Evolutionary conservation across 92 coral and sea anemone genomes (phyloP).

Genomic region (Zoanthus sansibaricus): DNA sequence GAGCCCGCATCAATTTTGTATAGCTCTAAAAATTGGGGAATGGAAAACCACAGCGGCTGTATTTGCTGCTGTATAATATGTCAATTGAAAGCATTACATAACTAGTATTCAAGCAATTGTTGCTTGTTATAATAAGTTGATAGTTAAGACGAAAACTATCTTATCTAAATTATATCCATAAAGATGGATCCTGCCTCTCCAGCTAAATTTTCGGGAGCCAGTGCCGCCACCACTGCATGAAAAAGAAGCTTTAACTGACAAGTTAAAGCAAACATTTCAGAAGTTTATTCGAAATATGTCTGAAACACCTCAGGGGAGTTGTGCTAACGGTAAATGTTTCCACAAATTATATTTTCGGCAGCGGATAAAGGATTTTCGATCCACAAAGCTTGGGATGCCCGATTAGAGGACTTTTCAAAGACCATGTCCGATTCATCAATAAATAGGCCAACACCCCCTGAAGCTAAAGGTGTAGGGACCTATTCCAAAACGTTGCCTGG

Average conservation of each 20-base stretch:
- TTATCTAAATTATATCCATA: slow-evolving; percentile 21
- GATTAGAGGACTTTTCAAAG: too few relatives aligned
- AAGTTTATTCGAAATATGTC: too few relatives aligned
- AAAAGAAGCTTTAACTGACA: slow-evolving; percentile 13
- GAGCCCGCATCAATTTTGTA: slow-evolving; percentile 18
- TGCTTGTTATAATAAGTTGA: slow-evolving; percentile 24
- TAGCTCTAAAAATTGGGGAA: slow-evolving; percentile 14
- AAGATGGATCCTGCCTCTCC: slow-evolving; percentile 11
- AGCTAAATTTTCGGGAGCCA: slow-evolving; percentile 17
- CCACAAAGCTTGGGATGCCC: too few relatives aligned
- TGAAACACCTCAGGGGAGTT: too few relatives aligned
- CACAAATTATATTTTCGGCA: too few relatives aligned
- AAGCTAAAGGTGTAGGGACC: too few relatives aligned
- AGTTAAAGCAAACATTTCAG: too few relatives aligned
- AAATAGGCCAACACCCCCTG: too few relatives aligned
- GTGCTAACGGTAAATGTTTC: too few relatives aligned
- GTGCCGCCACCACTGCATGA: slow-evolving; percentile 9
- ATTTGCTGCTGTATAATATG: slow-evolving; percentile 8
- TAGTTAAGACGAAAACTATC: slow-evolving; percentile 28
- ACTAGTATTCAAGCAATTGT: slow-evolving; percentile 13
- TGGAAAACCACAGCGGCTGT: slow-evolving; percentile 11
- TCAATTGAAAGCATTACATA: slow-evolving; percentile 2
- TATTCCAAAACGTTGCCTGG: too few relatives aligned
- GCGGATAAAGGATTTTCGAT: too few relatives aligned
- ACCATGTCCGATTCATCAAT: too few relatives aligned